These are phyloP conservation scores for Helleia helle DNA, from an alignment of 2,888 invertebrate genomes.

Conservation along the genomic window DNA sequence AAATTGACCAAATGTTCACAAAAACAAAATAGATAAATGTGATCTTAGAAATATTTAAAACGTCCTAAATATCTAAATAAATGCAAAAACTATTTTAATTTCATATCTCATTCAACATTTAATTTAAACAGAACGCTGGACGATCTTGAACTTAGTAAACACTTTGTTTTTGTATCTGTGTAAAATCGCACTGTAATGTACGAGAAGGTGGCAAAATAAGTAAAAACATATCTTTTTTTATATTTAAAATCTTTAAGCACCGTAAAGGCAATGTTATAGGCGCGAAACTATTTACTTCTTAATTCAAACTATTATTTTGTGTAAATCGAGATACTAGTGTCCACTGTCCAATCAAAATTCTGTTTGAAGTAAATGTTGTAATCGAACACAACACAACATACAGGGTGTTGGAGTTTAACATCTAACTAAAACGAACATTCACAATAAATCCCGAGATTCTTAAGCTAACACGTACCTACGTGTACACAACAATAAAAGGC, in stretches of 20 bases:
- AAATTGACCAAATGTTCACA: constrained; percentile 3
- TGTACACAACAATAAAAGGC: neutral
- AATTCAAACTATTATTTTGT: too few species aligned
- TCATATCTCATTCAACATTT: neutral
- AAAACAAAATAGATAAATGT: constrained; percentile 2
- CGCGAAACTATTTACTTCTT: too few species aligned
- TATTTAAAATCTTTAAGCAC: too few species aligned
- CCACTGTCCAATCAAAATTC: constrained; percentile 5
- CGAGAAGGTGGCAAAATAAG: too few species aligned
- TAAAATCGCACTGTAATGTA: too few species aligned
- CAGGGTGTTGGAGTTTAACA: neutral
- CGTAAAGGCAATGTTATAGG: too few species aligned
- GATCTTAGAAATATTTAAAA: constrained; percentile 1
- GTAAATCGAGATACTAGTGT: too few species aligned
- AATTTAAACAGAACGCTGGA: neutral
- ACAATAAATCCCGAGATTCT: neutral
- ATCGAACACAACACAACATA: neutral
- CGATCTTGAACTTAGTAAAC: neutral
- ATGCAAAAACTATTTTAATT: constrained; percentile 1
- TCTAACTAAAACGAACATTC: neutral
- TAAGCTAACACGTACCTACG: neutral
- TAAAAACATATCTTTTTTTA: too few species aligned
- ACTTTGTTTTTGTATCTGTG: too few species aligned
- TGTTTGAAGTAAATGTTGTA: neutral
- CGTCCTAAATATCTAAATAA: constrained; percentile 3